Percentiles rank a stretch among this genome's conserved stretches.
Evolutionary conservation across 2,113 vertebrate species (phyloP).

Genomic region (Morone saxatilis): DNA sequence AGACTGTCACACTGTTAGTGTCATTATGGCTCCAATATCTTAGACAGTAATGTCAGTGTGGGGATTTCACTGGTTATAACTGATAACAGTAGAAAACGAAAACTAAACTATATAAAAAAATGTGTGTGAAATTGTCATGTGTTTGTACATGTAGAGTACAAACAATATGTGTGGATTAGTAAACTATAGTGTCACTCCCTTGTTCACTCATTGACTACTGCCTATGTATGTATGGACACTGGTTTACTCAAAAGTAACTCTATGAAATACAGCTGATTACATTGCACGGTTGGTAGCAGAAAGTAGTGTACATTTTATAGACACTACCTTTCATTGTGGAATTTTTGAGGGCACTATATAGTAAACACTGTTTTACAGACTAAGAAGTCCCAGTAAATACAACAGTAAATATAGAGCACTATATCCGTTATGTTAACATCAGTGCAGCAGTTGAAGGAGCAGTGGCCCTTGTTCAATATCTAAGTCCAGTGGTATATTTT

Average conservation of each 20-base stretch:
- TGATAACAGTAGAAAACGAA: neutral
- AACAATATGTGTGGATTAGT: neutral
- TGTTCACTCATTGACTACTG: neutral
- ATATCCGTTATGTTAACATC: conserved; percentile 71
- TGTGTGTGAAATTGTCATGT: neutral
- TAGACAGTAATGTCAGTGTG: neutral
- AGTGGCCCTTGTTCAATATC: conserved; percentile 69
- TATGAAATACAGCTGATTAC: neutral
- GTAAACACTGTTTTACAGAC: no score
- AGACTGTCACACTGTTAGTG: conserved; percentile 23
- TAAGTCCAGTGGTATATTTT: neutral
- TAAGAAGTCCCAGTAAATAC: neutral
- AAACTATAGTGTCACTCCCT: neutral
- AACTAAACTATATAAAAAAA: neutral
- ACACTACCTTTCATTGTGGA: neutral
- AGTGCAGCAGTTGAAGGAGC: conserved; percentile 64
- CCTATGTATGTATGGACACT: neutral
- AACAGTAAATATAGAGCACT: neutral
- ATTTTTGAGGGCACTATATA: neutral
- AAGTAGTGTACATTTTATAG: neutral
- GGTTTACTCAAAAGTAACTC: neutral
- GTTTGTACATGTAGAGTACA: neutral
- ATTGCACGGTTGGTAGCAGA: neutral
- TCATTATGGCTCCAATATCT: conserved; percentile 26
- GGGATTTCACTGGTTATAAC: conserved; percentile 4